These are phyloP conservation scores for Cercopithecus petaurista DNA, from an alignment of 2,797 vertebrate species.

Conservation along the genomic window DNA sequence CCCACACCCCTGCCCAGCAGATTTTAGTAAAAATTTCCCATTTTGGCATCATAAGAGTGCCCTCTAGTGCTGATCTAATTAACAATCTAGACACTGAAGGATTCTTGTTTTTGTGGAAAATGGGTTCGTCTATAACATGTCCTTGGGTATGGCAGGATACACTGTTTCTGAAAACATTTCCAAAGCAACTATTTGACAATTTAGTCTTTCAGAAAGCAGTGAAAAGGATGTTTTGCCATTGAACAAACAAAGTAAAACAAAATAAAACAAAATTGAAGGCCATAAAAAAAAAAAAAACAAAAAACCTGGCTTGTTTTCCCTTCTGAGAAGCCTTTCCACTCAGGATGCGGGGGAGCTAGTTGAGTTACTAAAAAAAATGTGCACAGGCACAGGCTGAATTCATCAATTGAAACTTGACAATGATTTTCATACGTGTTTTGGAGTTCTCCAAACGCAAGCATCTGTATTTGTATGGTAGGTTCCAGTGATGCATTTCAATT, in stretches of 20 bases:
- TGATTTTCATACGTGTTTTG: neutral
- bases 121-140: neutral
- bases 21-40: conserved; percentile 59
- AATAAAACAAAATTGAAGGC: neutral
- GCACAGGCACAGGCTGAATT: neutral
- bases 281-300: neutral
- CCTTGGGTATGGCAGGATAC: neutral
- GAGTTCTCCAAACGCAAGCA: neutral
- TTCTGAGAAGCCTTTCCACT: neutral
- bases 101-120: conserved; percentile 28
- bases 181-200: neutral
- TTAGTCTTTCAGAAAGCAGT: neutral
- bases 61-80: conserved; percentile 67
- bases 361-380: neutral
- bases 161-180: neutral
- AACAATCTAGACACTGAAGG: neutral
- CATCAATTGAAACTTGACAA: neutral
- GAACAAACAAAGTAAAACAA: conserved; percentile 28
- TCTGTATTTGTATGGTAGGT: neutral
- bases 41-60: conserved; percentile 69
- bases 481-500: neutral
- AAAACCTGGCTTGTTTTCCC: neutral
- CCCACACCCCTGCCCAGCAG: neutral
- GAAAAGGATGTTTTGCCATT: neutral
- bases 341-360: neutral